Percentiles rank a stretch among this genome's conserved stretches.
Conservation (phyloP, 2,888 invertebrate genomes). For the Pandemis heparana region DNA sequence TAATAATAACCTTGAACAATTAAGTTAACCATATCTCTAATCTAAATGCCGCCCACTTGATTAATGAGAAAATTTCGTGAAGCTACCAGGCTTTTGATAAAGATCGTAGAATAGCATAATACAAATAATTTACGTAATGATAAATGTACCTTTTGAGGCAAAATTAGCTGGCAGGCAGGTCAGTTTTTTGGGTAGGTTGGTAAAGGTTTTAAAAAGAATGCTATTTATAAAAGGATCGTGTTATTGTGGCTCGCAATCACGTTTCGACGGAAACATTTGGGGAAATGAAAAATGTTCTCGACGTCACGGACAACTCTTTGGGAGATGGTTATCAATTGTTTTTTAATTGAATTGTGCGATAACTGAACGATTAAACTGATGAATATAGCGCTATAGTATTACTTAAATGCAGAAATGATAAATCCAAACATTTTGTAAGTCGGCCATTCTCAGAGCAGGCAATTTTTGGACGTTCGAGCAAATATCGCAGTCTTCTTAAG, state of each 20-base stretch:
- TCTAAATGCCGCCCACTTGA: constrained; percentile 22
- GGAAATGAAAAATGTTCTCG: constrained; percentile 22
- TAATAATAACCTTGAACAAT: constrained; percentile 1
- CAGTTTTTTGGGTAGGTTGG: neutral
- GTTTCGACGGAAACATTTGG: neutral
- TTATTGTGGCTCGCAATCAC: constrained; percentile 10
- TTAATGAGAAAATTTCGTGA: constrained; percentile 31
- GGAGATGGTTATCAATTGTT: constrained; percentile 5
- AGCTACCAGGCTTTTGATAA: neutral
- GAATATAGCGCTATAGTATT: neutral
- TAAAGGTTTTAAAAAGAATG: constrained; percentile 6
- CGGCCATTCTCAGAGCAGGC: no score
- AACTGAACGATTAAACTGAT: neutral
- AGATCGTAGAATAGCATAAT: neutral
- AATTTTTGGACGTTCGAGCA: no score
- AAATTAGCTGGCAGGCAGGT: neutral
- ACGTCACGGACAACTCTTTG: constrained; percentile 14
- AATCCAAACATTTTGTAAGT: neutral
- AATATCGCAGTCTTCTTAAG: no score
- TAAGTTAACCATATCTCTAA: constrained; percentile 4
- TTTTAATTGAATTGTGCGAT: neutral
- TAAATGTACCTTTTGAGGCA: neutral
- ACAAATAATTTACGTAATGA: constrained; percentile 12
- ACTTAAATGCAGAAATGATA: neutral
- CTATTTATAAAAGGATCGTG: constrained; percentile 8